Percentiles rank a stretch among this genome's conserved stretches.
Evolutionary conservation across 2,888 invertebrate species (phyloP).

Genomic region (Temnothorax rugatulus): DNA sequence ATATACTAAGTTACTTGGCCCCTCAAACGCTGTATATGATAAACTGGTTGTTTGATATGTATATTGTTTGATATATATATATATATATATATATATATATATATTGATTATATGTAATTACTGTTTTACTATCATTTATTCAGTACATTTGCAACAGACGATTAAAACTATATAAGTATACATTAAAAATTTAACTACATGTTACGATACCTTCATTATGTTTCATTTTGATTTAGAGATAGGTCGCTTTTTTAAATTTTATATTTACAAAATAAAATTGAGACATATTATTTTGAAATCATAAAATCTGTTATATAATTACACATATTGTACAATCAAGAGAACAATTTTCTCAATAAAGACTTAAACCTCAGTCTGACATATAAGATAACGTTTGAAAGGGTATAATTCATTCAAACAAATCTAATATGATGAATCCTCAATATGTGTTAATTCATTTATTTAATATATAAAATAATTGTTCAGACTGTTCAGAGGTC

Average conservation of each 20-base stretch:
- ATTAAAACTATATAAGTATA: not conserved
- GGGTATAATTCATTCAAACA: not conserved
- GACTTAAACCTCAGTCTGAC: conserved; percentile 34
- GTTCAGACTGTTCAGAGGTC: not conserved
- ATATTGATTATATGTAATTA: not conserved
- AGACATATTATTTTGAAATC: conserved; percentile 50
- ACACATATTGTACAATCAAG: conserved; percentile 49
- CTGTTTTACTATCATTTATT: not conserved
- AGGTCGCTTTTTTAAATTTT: conserved; percentile 48
- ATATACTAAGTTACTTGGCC: not conserved
- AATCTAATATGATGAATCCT: not conserved
- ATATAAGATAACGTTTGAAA: conserved; percentile 35
- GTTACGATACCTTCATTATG: conserved; percentile 39
- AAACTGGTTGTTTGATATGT: too few species aligned
- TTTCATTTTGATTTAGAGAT: conserved; percentile 63
- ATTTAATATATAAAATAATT: conserved; percentile 10
- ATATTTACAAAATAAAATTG: conserved; percentile 45
- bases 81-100: too few species aligned
- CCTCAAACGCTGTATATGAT: not conserved
- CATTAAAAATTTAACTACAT: conserved; percentile 48
- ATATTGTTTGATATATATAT: too few species aligned
- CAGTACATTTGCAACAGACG: not conserved
- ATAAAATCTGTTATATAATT: conserved; percentile 51
- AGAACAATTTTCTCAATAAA: conserved; percentile 44
- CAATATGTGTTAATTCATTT: not conserved